These are phyloP conservation scores for Cosmorhoe ocellata DNA, from an alignment of 2,888 invertebrate species.

Conservation along the genomic window DNA sequence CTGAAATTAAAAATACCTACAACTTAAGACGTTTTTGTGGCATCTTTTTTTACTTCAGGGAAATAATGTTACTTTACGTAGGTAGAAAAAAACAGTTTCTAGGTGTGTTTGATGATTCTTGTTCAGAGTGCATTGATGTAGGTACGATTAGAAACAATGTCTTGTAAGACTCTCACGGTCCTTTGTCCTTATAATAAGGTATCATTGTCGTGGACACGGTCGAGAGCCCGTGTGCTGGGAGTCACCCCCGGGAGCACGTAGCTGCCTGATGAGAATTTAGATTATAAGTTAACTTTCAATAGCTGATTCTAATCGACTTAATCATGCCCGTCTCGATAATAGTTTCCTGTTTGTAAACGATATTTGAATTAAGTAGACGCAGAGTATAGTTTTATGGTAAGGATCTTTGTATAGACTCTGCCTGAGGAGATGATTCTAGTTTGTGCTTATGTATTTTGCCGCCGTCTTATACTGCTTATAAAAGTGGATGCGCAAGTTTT, in stretches of 20 bases:
- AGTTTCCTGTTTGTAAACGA: slow-evolving; percentile 34
- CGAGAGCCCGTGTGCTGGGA: slow-evolving; percentile 55
- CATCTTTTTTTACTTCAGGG: background rate
- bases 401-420: slow-evolving; percentile 8
- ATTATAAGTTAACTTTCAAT: slow-evolving; percentile 65
- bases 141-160: slow-evolving; percentile 52
- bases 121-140: slow-evolving; percentile 35
- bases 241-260: slow-evolving; percentile 61
- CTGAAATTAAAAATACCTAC: background rate
- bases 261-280: slow-evolving; percentile 67
- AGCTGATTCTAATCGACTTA: slow-evolving; percentile 57
- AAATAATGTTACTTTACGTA: no score
- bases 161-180: slow-evolving; percentile 64
- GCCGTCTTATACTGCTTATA: slow-evolving; percentile 8
- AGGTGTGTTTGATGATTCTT: slow-evolving; percentile 22
- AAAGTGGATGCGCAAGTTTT: slow-evolving; percentile 15
- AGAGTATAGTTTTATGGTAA: slow-evolving; percentile 18
- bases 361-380: slow-evolving; percentile 23
- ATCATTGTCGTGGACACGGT: slow-evolving; percentile 73
- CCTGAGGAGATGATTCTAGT: slow-evolving; percentile 6
- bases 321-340: slow-evolving; percentile 46
- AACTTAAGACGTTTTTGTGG: background rate
- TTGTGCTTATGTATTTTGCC: slow-evolving; percentile 3
- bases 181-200: slow-evolving; percentile 67
- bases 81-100: slow-evolving; percentile 7